Evolutionary conservation across 2,888 invertebrate species (phyloP).

Genomic region (Leptinotarsa haldemani): DNA sequence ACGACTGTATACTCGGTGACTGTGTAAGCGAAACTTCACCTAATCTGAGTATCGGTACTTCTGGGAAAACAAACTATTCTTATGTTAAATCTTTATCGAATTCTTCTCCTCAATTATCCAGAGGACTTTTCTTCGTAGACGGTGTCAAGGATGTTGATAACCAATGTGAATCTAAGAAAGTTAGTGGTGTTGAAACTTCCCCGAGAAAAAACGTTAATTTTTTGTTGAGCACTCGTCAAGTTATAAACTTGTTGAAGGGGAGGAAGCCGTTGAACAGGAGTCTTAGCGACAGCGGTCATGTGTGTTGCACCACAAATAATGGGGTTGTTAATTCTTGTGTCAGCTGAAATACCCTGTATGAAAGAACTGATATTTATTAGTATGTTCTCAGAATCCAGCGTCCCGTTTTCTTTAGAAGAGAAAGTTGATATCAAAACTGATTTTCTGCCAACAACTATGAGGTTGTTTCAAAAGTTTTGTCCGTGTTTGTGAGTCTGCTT

Average conservation of each 20-base stretch:
- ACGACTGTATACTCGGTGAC: slow-evolving; percentile 42
- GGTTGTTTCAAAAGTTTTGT: too few species aligned
- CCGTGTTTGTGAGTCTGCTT: too few species aligned
- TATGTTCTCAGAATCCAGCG: not conserved
- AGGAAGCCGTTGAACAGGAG: slow-evolving; percentile 49
- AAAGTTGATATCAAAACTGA: too few species aligned
- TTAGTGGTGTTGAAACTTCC: slow-evolving; percentile 27
- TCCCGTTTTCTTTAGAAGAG: too few species aligned
- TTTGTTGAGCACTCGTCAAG: slow-evolving; percentile 47
- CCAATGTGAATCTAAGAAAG: slow-evolving; percentile 33
- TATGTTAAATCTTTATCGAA: slow-evolving; percentile 47
- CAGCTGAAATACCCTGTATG: slow-evolving; percentile 9
- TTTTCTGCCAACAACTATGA: too few species aligned
- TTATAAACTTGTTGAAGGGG: slow-evolving; percentile 47
- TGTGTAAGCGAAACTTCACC: slow-evolving; percentile 38
- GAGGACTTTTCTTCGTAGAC: slow-evolving; percentile 58
- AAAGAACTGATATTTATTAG: not conserved
- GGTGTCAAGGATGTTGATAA: slow-evolving; percentile 43
- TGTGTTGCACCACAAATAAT: slow-evolving; percentile 3
- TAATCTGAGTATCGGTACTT: slow-evolving; percentile 25
- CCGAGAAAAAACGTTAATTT: slow-evolving; percentile 21
- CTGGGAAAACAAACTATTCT: not conserved
- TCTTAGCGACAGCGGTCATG: slow-evolving; percentile 52
- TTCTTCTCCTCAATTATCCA: slow-evolving; percentile 61
- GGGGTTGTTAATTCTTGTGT: slow-evolving; percentile 26